These are phyloP conservation scores for Cavia porcellus DNA, from an alignment of 2,113 vertebrate genomes.

Conservation along the genomic window DNA sequence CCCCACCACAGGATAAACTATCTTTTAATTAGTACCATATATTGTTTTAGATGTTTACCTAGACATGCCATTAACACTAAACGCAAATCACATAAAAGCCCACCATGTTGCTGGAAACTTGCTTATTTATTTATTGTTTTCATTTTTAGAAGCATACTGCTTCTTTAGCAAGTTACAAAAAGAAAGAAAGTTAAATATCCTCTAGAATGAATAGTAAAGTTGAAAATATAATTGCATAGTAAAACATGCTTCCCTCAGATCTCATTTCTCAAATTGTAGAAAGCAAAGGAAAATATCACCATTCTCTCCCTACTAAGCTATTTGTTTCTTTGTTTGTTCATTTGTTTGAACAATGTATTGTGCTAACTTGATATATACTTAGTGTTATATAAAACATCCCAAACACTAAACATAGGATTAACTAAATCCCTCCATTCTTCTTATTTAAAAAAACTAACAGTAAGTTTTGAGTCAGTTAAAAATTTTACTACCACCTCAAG, in stretches of 20 bases:
- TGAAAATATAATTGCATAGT: slow-evolving; percentile 25
- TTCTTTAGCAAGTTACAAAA: slow-evolving; percentile 43
- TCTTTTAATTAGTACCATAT: slow-evolving; percentile 79
- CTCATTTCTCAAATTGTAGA: neutral
- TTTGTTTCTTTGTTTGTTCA: neutral
- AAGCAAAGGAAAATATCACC: neutral
- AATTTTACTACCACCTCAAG: neutral
- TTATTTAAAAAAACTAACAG: neutral
- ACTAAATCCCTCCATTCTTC: neutral
- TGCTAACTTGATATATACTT: neutral
- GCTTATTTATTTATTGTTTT: slow-evolving; percentile 66
- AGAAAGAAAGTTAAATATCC: slow-evolving; percentile 29
- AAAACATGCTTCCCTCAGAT: neutral
- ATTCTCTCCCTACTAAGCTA: neutral
- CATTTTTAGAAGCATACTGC: slow-evolving; percentile 49
- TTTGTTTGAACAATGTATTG: neutral
- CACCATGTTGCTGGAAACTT: slow-evolving; percentile 10
- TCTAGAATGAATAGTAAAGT: slow-evolving; percentile 19
- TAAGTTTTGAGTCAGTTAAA: neutral
- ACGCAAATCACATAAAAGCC: slow-evolving; percentile 27
- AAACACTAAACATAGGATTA: neutral
- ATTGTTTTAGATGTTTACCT: slow-evolving; percentile 74
- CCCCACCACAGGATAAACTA: slow-evolving; percentile 68
- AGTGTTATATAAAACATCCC: neutral
- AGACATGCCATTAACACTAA: slow-evolving; percentile 48